phyloP scores from a whole-genome alignment of 2,888 invertebrate species.

The Odontocolon sp. region DNA sequence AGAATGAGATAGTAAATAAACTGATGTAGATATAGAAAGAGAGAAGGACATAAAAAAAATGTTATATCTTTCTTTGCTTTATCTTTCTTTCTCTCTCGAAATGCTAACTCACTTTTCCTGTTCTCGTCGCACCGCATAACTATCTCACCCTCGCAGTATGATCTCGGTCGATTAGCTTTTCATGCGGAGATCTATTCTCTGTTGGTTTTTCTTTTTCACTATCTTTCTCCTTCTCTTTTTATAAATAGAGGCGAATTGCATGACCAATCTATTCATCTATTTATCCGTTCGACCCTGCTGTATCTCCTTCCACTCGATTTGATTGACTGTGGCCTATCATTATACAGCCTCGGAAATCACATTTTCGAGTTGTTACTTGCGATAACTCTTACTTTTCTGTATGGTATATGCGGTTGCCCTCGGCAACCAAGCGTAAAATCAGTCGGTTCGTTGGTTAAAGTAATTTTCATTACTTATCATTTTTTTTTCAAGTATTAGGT shows the following conservation, averaged over 20 bases:
- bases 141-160: not conserved
- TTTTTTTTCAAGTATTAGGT: too few relatives aligned
- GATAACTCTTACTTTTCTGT: conserved; percentile 47
- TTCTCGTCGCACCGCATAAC: not conserved
- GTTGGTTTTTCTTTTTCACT: conserved; percentile 3
- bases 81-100: conserved; percentile 18
- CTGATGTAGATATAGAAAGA: conserved; percentile 13
- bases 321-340: conserved; percentile 25
- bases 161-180: conserved; percentile 20
- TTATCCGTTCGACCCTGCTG: conserved; percentile 58
- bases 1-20: conserved; percentile 49
- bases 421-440: not conserved
- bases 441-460: too few relatives aligned
- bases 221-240: not conserved
- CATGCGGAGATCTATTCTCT: conserved; percentile 27
- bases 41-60: conserved; percentile 29
- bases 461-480: too few relatives aligned
- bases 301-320: conserved; percentile 13
- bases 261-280: conserved; percentile 52
- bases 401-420: not conserved
- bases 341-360: conserved; percentile 44
- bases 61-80: conserved; percentile 16
- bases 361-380: conserved; percentile 50
- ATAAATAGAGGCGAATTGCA: conserved; percentile 25
- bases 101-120: conserved; percentile 27